phyloP scores from a whole-genome alignment of 2,797 vertebrate genomes.

The Anguilla anguilla region DNA sequence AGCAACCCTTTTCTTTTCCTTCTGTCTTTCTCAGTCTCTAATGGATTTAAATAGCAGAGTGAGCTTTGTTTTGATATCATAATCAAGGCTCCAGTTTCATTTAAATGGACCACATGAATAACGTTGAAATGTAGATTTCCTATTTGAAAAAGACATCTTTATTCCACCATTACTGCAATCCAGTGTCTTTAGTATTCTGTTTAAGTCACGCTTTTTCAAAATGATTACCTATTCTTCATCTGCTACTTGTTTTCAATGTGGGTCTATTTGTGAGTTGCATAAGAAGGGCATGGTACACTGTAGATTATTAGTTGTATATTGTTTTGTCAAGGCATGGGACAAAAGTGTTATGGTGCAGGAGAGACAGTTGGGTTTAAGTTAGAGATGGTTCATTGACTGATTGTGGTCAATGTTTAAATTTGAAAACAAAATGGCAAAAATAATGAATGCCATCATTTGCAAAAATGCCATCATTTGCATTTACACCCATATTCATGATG shows the following conservation, averaged over 20 bases:
- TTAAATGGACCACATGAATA: conserved; percentile 20
- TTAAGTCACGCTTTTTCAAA: not conserved
- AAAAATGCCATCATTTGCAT: no score
- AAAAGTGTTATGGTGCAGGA: no score
- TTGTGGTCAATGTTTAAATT: no score
- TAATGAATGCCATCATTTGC: no score
- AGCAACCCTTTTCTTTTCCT: conserved; percentile 6
- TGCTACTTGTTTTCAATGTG: not conserved
- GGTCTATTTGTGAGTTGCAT: not conserved
- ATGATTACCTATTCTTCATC: not conserved
- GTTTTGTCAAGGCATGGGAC: no score
- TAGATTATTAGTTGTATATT: no score
- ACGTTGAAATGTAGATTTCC: conserved; percentile 14
- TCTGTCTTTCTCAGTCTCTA: conserved; percentile 21
- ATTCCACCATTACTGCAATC: not conserved
- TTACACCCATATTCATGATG: no score
- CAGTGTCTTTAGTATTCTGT: not conserved
- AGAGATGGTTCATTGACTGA: no score
- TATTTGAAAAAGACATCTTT: not conserved
- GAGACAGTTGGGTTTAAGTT: no score
- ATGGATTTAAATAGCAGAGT: conserved; percentile 30
- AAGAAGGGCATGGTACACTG: not conserved
- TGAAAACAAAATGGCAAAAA: no score
- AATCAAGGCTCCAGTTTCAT: conserved; percentile 24
- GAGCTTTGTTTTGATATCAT: conserved; percentile 8